These are phyloP conservation scores for Cataglyphis livida DNA, from an alignment of 2,888 invertebrate genomes.

Conservation along the genomic window DNA sequence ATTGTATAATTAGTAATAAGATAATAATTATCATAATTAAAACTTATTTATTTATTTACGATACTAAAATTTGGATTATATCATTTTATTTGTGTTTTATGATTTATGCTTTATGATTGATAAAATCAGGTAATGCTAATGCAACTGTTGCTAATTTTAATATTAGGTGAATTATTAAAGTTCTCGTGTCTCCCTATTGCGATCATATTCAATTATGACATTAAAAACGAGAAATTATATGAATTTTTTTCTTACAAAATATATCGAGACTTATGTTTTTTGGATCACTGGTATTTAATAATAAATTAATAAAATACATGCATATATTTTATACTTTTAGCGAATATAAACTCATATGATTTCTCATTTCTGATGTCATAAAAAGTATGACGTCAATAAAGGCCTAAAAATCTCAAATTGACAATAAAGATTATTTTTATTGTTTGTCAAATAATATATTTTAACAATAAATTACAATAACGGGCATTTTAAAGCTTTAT, in stretches of 20 bases:
- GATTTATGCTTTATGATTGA: neutral
- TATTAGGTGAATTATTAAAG: neutral
- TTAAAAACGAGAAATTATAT: neutral
- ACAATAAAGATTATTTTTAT: neutral
- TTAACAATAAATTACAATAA: neutral
- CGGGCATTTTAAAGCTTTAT: neutral
- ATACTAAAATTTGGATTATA: neutral
- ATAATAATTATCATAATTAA: neutral
- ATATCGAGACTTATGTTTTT: neutral
- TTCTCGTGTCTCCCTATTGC: neutral
- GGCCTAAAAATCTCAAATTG: neutral
- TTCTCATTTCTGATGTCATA: neutral
- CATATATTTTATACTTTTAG: neutral
- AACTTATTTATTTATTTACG: neutral
- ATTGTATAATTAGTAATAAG: neutral
- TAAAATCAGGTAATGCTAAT: neutral
- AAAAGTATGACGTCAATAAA: neutral
- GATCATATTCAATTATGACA: neutral
- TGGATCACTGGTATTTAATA: too few relatives aligned
- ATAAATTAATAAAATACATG: neutral
- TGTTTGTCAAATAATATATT: neutral
- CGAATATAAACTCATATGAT: neutral
- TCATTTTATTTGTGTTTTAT: neutral
- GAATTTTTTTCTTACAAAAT: neutral
- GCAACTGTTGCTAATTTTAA: neutral